Conservation (phyloP, 1,140 invertebrate genomes). For the Drosophila littoralis region DNA sequence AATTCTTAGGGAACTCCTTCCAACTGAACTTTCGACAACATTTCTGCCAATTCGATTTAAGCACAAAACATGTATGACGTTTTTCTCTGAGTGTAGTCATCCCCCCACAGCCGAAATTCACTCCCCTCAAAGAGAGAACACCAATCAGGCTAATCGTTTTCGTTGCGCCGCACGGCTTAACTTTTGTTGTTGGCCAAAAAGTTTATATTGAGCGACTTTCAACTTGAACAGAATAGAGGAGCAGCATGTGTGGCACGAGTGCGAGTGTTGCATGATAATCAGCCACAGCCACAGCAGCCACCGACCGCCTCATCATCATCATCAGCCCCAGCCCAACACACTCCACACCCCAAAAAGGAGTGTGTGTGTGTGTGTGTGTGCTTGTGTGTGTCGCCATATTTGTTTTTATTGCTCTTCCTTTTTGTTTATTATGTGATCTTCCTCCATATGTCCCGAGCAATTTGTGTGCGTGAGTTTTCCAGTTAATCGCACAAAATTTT, state of each 20-base stretch:
- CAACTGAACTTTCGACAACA: too few relatives aligned
- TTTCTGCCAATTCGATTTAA: too few relatives aligned
- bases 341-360: conserved; percentile 17
- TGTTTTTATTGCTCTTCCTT: conserved; percentile 75
- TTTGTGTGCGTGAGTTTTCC: conserved; percentile 61
- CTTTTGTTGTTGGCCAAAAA: conserved; percentile 63
- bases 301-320: conserved; percentile 36
- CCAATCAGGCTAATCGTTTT: conserved; percentile 81
- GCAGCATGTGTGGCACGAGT: conserved; percentile 46
- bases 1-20: too few relatives aligned
- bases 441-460: conserved; percentile 64
- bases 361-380: conserved; percentile 70
- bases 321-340: conserved; percentile 27
- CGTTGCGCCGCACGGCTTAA: conserved; percentile 75
- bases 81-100: not conserved
- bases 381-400: conserved; percentile 75
- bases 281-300: conserved; percentile 18
- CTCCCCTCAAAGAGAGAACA: conserved; percentile 8
- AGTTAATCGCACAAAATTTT: conserved; percentile 82
- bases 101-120: not conserved
- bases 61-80: too few relatives aligned
- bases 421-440: conserved; percentile 80
- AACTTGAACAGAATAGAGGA: conserved; percentile 31
- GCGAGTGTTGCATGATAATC: conserved; percentile 65
- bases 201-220: conserved; percentile 53